Evolutionary conservation across 2,888 invertebrate species (phyloP), one percentile per base, ranked within the genome.

Genomic region (Ormyrus thymus): DNA sequence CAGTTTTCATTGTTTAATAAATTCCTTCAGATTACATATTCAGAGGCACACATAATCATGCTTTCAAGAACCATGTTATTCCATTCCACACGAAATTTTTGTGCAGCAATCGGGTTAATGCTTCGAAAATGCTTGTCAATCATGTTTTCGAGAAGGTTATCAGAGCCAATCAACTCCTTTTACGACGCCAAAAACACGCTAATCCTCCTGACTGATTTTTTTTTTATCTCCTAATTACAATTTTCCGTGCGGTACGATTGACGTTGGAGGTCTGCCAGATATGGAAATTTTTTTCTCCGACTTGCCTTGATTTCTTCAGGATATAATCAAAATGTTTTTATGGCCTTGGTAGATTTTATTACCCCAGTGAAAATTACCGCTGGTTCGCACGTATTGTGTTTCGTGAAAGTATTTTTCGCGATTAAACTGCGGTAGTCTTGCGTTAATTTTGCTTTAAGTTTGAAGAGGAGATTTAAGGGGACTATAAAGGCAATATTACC

Each of bases 61-160:
- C 29, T 3, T 29, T 29, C 29, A 29, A 0, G 29, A 29, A 29
- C 29, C 11, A 6, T 53, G n/a, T 70, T 48, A 58, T 58, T 70
- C 58, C 58, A 70, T 50, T 70, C 55, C 13, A 13, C 48, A 29
- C 2, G 68, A 68, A 68, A 48, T 70, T 50, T 70, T 58, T 59
- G 59, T 50, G 6, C 43, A 15, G 56, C 69, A 69, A 69, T 69
- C 69, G 69, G 56, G 69, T 46, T 69, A 69, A 69, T 69, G 69
- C 46, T 69, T 56, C 15, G 55, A 6, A 13, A 56, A 46, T 7
- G 69, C 69, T 70, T 13, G 59, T 70, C 70, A 70, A 70, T 70
- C 70, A 59, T 50, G 59, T 59, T 70, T 70, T 70, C 50, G 59
- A 9, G 59, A 59, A 59, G 70, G 58, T 69, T 56, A 69, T 69